Evolutionary conservation across 2,797 vertebrate species (phyloP).

Genomic region (Poecilia picta): DNA sequence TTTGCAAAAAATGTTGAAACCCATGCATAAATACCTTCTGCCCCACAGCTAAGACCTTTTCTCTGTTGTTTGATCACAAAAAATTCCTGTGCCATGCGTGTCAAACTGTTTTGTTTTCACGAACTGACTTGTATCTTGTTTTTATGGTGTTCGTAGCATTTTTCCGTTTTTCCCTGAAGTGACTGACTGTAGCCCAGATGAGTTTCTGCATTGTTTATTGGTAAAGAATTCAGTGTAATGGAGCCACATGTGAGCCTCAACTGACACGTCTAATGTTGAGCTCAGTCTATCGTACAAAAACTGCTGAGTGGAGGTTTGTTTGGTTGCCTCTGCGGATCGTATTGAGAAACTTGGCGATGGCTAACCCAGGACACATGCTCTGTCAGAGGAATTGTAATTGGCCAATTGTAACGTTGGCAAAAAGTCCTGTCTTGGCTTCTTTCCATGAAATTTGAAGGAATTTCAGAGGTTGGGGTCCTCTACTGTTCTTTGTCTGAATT

Average conservation of each 20-base stretch:
- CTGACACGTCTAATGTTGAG: slow-evolving; percentile 12
- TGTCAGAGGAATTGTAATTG: slow-evolving; percentile 54
- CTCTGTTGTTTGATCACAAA: neutral
- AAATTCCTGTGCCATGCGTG: neutral
- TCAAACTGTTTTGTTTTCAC: neutral
- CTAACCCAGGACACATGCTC: slow-evolving; percentile 23
- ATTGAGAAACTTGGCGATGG: slow-evolving; percentile 28
- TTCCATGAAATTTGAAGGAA: slow-evolving; percentile 61
- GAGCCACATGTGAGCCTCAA: slow-evolving; percentile 9
- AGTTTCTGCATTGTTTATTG: slow-evolving; percentile 6
- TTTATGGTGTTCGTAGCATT: neutral
- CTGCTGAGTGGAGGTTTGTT: slow-evolving; percentile 37
- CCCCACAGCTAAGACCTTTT: neutral
- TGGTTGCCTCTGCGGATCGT: slow-evolving; percentile 5
- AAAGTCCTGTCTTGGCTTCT: slow-evolving; percentile 50
- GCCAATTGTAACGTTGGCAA: slow-evolving; percentile 40
- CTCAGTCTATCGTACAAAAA: slow-evolving; percentile 33
- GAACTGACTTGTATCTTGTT: neutral
- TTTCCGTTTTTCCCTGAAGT: neutral
- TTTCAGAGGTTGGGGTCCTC: slow-evolving; percentile 48
- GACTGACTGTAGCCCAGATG: neutral
- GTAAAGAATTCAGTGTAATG: slow-evolving; percentile 11
- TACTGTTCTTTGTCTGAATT: slow-evolving; percentile 51
- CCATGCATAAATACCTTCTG: no score
- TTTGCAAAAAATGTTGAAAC: neutral